A percentile compares a stretch with the other conserved stretches of the same genome.
phyloP scores from a whole-genome alignment of 92 coral and sea anemone species.

The Galaxea fascicularis region DNA sequence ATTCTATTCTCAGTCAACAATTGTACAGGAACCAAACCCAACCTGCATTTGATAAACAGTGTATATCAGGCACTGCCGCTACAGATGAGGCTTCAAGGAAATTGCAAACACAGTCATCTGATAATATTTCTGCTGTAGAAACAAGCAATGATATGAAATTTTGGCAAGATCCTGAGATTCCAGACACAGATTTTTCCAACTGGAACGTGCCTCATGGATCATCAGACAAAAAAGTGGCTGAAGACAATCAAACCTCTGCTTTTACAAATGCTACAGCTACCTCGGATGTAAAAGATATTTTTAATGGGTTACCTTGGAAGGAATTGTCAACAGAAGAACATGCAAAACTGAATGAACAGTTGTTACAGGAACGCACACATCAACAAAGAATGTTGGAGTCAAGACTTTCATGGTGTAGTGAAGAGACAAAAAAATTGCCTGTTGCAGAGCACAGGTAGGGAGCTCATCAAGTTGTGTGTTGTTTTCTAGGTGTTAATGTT shows the following conservation, averaged over 20 bases:
- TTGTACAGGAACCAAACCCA: conserved; percentile 2
- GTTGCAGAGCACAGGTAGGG: conserved; percentile 70
- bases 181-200: conserved; percentile 14
- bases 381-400: conserved; percentile 52
- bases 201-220: conserved; percentile 20
- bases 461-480: not conserved
- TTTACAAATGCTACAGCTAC: not conserved
- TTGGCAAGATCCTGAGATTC: conserved; percentile 17
- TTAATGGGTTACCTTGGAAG: conserved; percentile 64
- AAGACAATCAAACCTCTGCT: not conserved
- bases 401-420: conserved; percentile 46
- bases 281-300: conserved; percentile 51
- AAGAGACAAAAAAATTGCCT: conserved; percentile 70
- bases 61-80: not conserved
- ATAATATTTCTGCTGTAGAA: not conserved
- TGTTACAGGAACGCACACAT: conserved; percentile 57
- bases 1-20: conserved; percentile 44
- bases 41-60: not conserved
- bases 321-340: conserved; percentile 17
- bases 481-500: not conserved
- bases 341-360: conserved; percentile 40
- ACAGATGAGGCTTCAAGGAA: not conserved
- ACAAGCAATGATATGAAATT: not conserved
- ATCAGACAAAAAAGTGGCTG: not conserved
- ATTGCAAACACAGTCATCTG: not conserved